A percentile compares a stretch with the other conserved stretches of the same genome.
These are phyloP conservation scores for Hephaestus fuliginosus DNA, from an alignment of 2,797 vertebrate genomes.

Conservation along the genomic window DNA sequence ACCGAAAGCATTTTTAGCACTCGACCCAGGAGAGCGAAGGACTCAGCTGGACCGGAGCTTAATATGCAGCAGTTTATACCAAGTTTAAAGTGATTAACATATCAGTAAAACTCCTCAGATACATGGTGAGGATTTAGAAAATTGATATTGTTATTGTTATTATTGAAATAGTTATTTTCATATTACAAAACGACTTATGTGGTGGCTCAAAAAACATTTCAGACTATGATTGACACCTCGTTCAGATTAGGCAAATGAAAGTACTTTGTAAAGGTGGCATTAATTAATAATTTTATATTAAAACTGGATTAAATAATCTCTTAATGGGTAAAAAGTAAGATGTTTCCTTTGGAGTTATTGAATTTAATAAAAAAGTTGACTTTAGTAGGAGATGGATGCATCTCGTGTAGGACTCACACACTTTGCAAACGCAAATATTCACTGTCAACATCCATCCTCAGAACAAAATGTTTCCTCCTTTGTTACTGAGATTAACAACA, in stretches of 20 bases:
- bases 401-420: background rate
- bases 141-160: background rate
- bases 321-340: background rate
- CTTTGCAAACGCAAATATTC: no score
- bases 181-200: background rate
- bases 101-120: background rate
- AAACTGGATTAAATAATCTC: background rate
- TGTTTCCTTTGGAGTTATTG: background rate
- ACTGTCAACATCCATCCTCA: background rate
- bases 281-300: background rate
- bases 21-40: slow-evolving; percentile 7
- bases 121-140: background rate
- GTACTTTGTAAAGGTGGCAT: no score
- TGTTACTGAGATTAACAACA: background rate
- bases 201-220: background rate
- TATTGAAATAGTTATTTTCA: background rate
- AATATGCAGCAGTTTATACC: background rate
- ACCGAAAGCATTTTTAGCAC: background rate
- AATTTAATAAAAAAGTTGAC: background rate
- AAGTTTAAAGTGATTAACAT: background rate
- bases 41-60: slow-evolving; percentile 6
- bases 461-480: background rate
- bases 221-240: no score
- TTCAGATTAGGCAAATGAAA: no score
- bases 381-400: background rate